Conservation (phyloP, 2,888 invertebrate genomes). For the Cordilura impudica region DNA sequence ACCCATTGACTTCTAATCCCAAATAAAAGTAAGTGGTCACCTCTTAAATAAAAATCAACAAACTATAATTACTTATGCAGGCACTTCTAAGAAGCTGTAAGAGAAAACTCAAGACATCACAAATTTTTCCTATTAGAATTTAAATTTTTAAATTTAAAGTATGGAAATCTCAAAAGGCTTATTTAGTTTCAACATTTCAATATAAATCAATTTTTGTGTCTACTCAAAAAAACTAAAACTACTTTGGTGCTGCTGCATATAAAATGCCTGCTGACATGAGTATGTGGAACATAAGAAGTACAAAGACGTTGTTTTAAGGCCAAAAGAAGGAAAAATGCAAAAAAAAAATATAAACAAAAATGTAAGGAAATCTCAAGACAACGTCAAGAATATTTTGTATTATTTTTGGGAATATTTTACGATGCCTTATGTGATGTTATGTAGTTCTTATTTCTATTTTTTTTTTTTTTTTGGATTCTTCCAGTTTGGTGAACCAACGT, state of each 20-base stretch:
- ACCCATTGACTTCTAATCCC: too few species aligned
- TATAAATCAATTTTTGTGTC: slow-evolving; percentile 64
- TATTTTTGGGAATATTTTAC: slow-evolving; percentile 37
- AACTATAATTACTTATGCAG: too few species aligned
- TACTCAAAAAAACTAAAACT: slow-evolving; percentile 40
- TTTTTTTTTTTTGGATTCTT: slow-evolving; percentile 46
- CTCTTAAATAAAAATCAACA: too few species aligned
- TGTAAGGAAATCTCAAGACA: slow-evolving; percentile 52
- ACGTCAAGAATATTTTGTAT: slow-evolving; percentile 58
- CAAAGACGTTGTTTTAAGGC: slow-evolving; percentile 15
- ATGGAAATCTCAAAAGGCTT: slow-evolving; percentile 44
- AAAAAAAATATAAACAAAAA: slow-evolving; percentile 24
- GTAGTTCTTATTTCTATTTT: too few species aligned
- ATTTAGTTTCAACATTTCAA: slow-evolving; percentile 58
- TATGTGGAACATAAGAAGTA: slow-evolving; percentile 9
- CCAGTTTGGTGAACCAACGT: slow-evolving; percentile 24
- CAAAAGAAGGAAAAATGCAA: slow-evolving; percentile 23
- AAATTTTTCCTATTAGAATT: too few species aligned
- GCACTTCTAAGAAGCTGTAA: too few species aligned
- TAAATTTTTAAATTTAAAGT: not conserved
- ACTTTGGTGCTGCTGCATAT: slow-evolving; percentile 51
- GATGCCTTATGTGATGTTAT: slow-evolving; percentile 41
- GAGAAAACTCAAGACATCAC: too few species aligned
- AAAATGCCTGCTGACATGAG: slow-evolving; percentile 61
- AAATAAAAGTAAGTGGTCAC: too few species aligned